Conservation (phyloP, 2,888 invertebrate genomes). For the Argyra leucocephala region DNA sequence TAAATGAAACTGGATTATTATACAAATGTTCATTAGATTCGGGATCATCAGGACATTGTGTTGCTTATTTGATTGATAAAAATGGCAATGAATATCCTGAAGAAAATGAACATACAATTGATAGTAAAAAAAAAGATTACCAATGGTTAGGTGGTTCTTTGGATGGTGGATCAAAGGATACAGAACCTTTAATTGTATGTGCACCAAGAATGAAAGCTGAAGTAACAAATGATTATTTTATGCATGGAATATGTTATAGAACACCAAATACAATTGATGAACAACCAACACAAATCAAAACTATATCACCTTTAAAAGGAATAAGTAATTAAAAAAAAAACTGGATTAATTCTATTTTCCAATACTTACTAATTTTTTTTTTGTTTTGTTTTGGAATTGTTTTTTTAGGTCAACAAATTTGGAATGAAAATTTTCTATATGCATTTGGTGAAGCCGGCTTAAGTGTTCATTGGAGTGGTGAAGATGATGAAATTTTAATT, state of each 20-base stretch:
- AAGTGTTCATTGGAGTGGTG: constrained; percentile 27
- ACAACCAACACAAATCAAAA: constrained; percentile 22
- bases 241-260: constrained; percentile 34
- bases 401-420: constrained; percentile 16
- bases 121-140: constrained; percentile 31
- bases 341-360: too few relatives aligned
- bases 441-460: constrained; percentile 27
- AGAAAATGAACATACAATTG: constrained; percentile 20
- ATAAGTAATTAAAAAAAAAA: constrained; percentile 20
- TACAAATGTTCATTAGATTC: constrained; percentile 36
- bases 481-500: constrained; percentile 27
- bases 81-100: constrained; percentile 26
- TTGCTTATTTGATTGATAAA: constrained; percentile 30
- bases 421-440: constrained; percentile 18
- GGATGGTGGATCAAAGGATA: constrained; percentile 32
- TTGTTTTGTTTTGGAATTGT: neutral
- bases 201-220: constrained; percentile 23
- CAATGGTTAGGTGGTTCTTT: constrained; percentile 43
- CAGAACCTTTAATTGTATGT: constrained; percentile 33
- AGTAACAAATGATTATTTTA: constrained; percentile 21
- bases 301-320: constrained; percentile 26
- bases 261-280: constrained; percentile 25
- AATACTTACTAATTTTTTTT: too few relatives aligned
- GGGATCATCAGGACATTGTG: constrained; percentile 26
- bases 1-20: constrained; percentile 41